These are phyloP conservation scores for Peromyscus nudipes DNA, from an alignment of 2,797 vertebrate species.

Conservation along the genomic window DNA sequence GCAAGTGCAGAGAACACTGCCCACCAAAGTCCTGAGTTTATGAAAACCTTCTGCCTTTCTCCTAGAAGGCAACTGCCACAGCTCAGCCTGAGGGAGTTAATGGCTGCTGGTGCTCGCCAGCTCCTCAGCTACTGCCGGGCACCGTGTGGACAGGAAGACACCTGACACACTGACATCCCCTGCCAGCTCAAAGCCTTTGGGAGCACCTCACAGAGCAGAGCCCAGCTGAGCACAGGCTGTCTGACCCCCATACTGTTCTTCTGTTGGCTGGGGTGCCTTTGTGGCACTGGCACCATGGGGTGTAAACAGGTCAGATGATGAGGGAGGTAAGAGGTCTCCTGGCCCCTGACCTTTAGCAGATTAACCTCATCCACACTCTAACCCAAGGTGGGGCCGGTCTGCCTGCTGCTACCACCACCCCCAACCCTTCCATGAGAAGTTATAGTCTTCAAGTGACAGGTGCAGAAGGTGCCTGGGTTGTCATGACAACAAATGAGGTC, in stretches of 20 bases:
- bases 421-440: neutral
- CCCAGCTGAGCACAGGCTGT: neutral
- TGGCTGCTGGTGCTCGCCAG: neutral
- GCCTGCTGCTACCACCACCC: neutral
- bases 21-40: neutral
- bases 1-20: neutral
- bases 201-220: neutral
- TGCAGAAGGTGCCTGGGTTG: neutral
- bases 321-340: too few relatives aligned
- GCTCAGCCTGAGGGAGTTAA: neutral
- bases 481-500: conserved; percentile 19
- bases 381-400: neutral
- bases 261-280: neutral
- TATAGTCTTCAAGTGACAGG: neutral
- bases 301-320: neutral
- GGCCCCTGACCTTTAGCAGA: too few relatives aligned
- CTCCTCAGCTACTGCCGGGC: neutral
- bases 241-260: neutral
- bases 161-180: neutral
- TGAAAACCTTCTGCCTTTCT: neutral
- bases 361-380: neutral
- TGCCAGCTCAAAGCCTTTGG: neutral
- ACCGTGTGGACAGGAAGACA: neutral
- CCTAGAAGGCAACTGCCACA: neutral
- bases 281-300: neutral